These are phyloP conservation scores for Drosophila nebulosa DNA, from an alignment of 1,140 invertebrate species.

Conservation along the genomic window DNA sequence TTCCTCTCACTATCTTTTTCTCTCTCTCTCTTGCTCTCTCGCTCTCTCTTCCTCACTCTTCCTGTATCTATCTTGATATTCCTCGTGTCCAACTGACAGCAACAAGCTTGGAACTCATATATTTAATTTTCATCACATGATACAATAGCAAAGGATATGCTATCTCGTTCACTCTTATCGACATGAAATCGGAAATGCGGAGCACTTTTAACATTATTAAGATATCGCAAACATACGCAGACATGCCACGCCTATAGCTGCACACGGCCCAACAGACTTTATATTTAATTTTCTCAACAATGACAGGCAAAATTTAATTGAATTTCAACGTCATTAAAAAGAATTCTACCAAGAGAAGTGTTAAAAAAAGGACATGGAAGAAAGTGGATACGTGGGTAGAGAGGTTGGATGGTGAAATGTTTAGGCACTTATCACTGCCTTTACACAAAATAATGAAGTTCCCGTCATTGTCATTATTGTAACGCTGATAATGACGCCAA, in stretches of 20 bases:
- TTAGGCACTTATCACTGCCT: conserved; percentile 43
- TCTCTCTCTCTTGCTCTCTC: no score
- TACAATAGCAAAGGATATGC: no score
- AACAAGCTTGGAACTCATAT: no score
- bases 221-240: conserved; percentile 67
- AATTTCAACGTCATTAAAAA: conserved; percentile 74
- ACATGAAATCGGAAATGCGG: no score
- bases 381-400: not conserved
- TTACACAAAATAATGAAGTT: conserved; percentile 45
- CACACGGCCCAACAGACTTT: conserved; percentile 41
- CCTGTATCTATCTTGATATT: not conserved
- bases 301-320: conserved; percentile 69
- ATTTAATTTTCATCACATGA: no score
- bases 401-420: not conserved
- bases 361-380: not conserved
- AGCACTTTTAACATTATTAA: conserved; percentile 75
- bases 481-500: conserved; percentile 59
- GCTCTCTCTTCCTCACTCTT: not conserved
- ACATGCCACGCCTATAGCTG: conserved; percentile 13
- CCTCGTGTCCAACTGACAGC: conserved; percentile 68
- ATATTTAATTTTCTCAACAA: conserved; percentile 50
- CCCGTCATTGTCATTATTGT: conserved; percentile 32
- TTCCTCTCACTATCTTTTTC: no score
- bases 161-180: no score
- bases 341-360: conserved; percentile 43